phyloP scores from a whole-genome alignment of 2,797 vertebrate species.

The Galaxias olidus region DNA sequence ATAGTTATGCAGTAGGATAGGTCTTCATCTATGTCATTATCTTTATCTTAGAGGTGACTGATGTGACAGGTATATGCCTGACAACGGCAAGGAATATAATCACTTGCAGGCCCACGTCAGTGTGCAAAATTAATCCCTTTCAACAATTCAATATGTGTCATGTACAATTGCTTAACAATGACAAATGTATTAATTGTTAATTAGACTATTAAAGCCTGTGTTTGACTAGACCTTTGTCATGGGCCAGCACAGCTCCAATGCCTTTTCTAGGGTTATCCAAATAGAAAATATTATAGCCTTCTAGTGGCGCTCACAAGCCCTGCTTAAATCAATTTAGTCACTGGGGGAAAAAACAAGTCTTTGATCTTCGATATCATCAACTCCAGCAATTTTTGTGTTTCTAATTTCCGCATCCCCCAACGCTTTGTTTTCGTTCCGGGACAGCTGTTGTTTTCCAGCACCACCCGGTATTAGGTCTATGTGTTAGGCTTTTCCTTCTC shows the following conservation, averaged over 20 bases:
- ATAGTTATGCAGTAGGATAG: no score
- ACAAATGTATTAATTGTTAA: background rate
- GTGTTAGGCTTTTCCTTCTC: conserved; percentile 56
- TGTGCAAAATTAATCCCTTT: no score
- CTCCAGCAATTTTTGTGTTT: conserved; percentile 79
- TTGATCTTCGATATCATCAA: conserved; percentile 80
- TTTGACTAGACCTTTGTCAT: background rate
- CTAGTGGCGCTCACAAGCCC: conserved; percentile 62
- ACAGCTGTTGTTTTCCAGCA: conserved; percentile 79
- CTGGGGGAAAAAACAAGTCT: conserved; percentile 52
- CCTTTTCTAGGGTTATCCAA: conserved; percentile 60
- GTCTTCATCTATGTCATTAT: no score
- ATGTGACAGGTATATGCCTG: no score
- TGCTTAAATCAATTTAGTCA: conserved; percentile 69
- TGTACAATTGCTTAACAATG: no score
- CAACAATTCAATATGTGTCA: no score
- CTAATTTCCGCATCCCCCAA: conserved; percentile 75
- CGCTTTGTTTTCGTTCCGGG: conserved; percentile 72
- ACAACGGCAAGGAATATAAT: no score
- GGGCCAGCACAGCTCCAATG: conserved; percentile 22
- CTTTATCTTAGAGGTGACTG: no score
- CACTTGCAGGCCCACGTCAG: no score
- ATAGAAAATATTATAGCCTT: conserved; percentile 64
- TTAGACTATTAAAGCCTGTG: background rate
- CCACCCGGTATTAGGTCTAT: conserved; percentile 61